Conservation (phyloP, 2,113 vertebrate genomes). For the Oenanthe oenanthe region DNA sequence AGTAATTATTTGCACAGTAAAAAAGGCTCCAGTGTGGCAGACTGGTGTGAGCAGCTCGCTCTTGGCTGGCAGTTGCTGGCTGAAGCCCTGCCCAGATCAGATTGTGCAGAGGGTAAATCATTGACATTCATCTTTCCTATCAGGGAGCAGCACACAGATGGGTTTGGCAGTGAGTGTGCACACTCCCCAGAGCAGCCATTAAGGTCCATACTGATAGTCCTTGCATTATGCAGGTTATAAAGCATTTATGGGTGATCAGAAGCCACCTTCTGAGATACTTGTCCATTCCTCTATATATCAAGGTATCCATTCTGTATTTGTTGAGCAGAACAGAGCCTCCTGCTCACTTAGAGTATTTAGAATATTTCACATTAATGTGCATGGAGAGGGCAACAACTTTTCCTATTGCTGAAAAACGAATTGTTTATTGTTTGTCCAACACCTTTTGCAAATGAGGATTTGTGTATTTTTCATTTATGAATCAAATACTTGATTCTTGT, state of each 20-base stretch:
- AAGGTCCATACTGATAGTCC: background rate
- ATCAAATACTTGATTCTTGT: background rate
- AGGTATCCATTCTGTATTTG: background rate
- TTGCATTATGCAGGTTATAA: background rate
- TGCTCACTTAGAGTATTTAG: background rate
- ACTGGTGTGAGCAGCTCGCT: background rate
- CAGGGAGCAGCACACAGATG: background rate
- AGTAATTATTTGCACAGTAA: background rate
- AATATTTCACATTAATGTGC: background rate
- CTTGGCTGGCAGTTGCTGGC: background rate
- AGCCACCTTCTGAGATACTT: background rate
- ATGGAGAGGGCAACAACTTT: background rate
- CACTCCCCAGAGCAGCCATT: background rate
- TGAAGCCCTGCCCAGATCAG: conserved; percentile 16
- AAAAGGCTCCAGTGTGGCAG: background rate
- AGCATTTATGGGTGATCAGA: background rate
- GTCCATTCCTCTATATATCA: background rate
- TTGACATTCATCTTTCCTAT: background rate
- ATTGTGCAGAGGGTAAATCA: background rate
- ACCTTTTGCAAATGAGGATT: background rate
- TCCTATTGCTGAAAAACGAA: background rate
- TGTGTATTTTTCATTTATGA: background rate
- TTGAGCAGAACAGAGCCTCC: background rate
- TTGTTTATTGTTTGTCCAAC: background rate
- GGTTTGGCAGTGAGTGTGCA: background rate